phyloP scores from a whole-genome alignment of 2,113 vertebrate species.

The Sula dactylatra region DNA sequence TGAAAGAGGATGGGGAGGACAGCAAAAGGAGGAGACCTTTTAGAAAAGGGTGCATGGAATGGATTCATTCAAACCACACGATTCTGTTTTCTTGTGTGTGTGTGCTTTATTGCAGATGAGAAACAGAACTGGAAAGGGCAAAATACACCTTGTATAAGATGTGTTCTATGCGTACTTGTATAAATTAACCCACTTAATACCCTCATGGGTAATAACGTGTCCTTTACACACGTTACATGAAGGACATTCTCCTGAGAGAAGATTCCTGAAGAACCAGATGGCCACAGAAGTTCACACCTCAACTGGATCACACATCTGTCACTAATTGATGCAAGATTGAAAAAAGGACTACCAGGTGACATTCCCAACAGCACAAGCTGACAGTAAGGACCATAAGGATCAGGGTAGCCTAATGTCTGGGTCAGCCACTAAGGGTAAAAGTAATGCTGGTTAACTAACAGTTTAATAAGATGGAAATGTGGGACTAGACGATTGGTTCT shows the following conservation, averaged over 20 bases:
- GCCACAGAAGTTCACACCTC: neutral
- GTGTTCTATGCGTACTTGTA: neutral
- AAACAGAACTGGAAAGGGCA: neutral
- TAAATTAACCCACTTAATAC: neutral
- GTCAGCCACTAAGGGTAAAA: neutral
- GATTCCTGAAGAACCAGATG: neutral
- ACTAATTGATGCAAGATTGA: neutral
- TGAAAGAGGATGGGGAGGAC: neutral
- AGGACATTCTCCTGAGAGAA: neutral
- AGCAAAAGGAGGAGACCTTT: neutral
- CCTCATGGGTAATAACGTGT: neutral
- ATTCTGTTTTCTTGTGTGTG: neutral
- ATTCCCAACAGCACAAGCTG: neutral
- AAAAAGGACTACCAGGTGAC: neutral
- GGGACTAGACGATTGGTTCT: neutral
- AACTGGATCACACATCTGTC: neutral
- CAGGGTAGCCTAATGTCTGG: neutral
- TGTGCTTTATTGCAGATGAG: neutral
- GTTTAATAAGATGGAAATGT: neutral
- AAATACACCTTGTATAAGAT: neutral
- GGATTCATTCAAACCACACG: neutral
- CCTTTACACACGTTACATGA: neutral
- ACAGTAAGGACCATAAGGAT: neutral
- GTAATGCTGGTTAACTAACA: neutral
- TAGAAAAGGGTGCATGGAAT: neutral